Conservation (phyloP, 2,113 vertebrate species). For the Hyla sarda region DNA sequence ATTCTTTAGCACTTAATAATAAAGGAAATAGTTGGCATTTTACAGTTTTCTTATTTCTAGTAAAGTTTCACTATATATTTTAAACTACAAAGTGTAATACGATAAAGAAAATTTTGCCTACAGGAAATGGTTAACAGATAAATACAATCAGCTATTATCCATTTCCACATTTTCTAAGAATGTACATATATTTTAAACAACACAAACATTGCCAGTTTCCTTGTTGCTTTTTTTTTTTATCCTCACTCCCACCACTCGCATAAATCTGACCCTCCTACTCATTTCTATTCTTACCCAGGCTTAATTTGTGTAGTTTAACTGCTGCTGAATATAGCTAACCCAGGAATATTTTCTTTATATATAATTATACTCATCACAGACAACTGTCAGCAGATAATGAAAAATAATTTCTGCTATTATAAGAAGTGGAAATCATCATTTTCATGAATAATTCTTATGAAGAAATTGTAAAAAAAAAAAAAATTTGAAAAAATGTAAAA, state of each 20-base stretch:
- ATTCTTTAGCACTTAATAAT: too few species aligned
- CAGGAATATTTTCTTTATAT: conserved; percentile 73
- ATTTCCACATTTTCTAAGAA: not conserved
- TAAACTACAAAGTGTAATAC: too few species aligned
- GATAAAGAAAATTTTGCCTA: too few species aligned
- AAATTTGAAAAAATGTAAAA: not conserved
- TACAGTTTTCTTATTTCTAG: too few species aligned
- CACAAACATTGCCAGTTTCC: conserved; percentile 30
- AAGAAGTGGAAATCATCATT: conserved; percentile 73
- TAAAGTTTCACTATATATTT: too few species aligned
- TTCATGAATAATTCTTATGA: conserved; percentile 76
- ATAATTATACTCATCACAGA: conserved; percentile 78
- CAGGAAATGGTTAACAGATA: not conserved
- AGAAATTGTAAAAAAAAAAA: not conserved
- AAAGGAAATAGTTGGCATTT: too few species aligned
- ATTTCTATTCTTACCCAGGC: conserved; percentile 73
- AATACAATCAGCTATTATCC: not conserved
- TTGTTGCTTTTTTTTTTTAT: not conserved
- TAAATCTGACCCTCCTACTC: conserved; percentile 75
- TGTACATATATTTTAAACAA: not conserved
- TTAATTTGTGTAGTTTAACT: conserved; percentile 77
- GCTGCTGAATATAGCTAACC: conserved; percentile 74
- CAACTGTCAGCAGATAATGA: conserved; percentile 78
- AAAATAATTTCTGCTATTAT: conserved; percentile 80
- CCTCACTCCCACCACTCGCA: conserved; percentile 60